Conservation (phyloP, 2,888 invertebrate genomes). For the Oscheius sp. region DNA sequence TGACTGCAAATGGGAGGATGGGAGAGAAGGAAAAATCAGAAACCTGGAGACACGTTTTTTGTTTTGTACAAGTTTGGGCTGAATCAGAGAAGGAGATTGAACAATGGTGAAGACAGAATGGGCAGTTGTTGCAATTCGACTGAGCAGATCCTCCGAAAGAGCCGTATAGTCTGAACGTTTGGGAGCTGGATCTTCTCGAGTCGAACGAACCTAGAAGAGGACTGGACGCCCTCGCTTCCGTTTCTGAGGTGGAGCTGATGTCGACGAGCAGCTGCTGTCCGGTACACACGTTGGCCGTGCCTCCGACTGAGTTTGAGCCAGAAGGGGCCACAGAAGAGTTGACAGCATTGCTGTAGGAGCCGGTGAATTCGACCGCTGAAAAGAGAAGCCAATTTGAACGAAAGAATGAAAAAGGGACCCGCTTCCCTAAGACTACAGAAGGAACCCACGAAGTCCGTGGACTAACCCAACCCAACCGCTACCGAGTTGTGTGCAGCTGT, state of each 20-base stretch:
- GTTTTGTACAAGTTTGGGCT: constrained; percentile 86
- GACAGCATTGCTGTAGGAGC: constrained; percentile 37
- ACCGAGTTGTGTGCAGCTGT: constrained; percentile 39
- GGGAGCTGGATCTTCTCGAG: too few relatives aligned
- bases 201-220: too few relatives aligned
- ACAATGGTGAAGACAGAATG: constrained; percentile 16
- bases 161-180: constrained; percentile 35
- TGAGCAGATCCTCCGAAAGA: not conserved
- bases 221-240: constrained; percentile 40
- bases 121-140: constrained; percentile 21
- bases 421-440: not conserved
- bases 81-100: constrained; percentile 28
- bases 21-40: not conserved
- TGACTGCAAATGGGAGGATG: constrained; percentile 49
- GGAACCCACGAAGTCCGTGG: constrained; percentile 29
- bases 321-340: constrained; percentile 38
- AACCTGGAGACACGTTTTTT: constrained; percentile 80
- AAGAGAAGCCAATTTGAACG: constrained; percentile 15
- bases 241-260: constrained; percentile 34
- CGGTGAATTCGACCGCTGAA: constrained; percentile 14
- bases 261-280: constrained; percentile 40
- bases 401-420: constrained; percentile 7
- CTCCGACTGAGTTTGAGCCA: constrained; percentile 49
- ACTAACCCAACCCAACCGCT: constrained; percentile 55
- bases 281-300: constrained; percentile 51